Evolutionary conservation across 2,888 invertebrate species (phyloP), one percentile per base, ranked within the genome.

Genomic region (Synergus itoensis): DNA sequence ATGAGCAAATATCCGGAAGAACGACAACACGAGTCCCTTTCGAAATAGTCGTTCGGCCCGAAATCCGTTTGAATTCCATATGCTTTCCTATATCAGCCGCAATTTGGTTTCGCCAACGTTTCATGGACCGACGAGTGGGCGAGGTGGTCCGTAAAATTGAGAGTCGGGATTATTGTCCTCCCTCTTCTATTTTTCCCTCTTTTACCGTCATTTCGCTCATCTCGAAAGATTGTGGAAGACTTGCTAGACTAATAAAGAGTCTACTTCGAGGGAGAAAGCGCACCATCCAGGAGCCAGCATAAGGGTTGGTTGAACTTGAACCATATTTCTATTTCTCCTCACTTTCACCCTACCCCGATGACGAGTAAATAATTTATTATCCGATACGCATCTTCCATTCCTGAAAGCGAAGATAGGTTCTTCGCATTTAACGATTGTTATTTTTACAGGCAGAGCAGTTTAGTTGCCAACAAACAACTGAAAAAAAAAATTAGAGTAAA

Each of bases 131-230:
- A 69, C 85, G 84, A 82, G 80, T 84, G 79, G 81, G 84, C 80
- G 80, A 84, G 83, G 81, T 86, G 87, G 83, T 81, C 87, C 88
- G 88, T 88, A 88, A 89, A 89, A 88, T 88, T 87, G 88, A 85
- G 85, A 84, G 84, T 77, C 85, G 79, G 84, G 86, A 88, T 87
- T 88, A 87, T 87, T 87, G 85, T 85, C 77, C 80, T 84, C 78
- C 80, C 77, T 65, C 63, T 28, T 78, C 81, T 73, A 36, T 63
- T 60, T 77, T 43, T 80, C 79, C 82, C 81, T 80, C 76, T 79
- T 79, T 48, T 41, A 45, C 77, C 78, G 65, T 82, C 75, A 81
- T 78, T 80, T 78, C 16, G 28, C 48, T 73, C 69, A 48, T 53
- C 48, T 48, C 5, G 5, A 57, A 48, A 53, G 36, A 69, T 73